phyloP scores from a whole-genome alignment of 2,113 vertebrate genomes.

The Oxyruncus cristatus region DNA sequence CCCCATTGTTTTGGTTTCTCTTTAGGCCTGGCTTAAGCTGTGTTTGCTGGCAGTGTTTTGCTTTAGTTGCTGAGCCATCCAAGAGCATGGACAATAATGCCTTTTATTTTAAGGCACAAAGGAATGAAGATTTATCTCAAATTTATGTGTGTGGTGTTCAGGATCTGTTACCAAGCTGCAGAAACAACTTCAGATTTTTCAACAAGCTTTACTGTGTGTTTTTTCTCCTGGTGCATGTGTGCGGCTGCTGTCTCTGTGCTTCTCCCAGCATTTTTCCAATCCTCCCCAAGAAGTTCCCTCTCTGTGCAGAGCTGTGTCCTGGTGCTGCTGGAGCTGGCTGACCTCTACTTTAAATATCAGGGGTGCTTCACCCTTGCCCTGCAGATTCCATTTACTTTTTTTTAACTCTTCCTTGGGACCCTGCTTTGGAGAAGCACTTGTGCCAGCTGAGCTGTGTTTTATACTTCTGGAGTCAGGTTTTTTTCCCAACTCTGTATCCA shows the following conservation, averaged over 20 bases:
- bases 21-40: neutral
- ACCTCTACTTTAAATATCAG: conserved; percentile 78
- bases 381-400: conserved; percentile 9
- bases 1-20: neutral
- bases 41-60: neutral
- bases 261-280: neutral
- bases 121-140: neutral
- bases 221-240: neutral
- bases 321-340: conserved; percentile 38
- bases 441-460: neutral
- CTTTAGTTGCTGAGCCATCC: neutral
- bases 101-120: neutral
- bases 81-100: neutral
- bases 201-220: accelerated
- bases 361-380: neutral
- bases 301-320: neutral
- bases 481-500: neutral
- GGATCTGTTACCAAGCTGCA: neutral
- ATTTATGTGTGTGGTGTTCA: accelerated
- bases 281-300: neutral
- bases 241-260: accelerated
- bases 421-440: neutral
- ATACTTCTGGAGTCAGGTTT: accelerated
- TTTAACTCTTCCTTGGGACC: conserved; percentile 17
- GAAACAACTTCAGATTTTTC: neutral